phyloP scores from a whole-genome alignment of 2,888 invertebrate genomes.

The Oxyteleia sp. region DNA sequence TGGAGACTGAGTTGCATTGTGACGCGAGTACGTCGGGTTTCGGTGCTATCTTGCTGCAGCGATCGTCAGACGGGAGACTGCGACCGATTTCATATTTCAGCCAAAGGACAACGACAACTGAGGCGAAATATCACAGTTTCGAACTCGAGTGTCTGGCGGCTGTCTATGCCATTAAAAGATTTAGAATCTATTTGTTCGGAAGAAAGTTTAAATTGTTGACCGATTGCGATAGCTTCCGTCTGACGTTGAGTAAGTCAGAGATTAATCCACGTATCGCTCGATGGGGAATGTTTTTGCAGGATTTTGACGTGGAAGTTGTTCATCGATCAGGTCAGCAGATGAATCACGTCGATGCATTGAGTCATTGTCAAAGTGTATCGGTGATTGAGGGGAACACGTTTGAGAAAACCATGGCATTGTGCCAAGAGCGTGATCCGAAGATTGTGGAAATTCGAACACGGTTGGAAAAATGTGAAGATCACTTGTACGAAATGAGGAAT shows the following conservation, averaged over 20 bases:
- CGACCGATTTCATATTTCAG: constrained; percentile 80
- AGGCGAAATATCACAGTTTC: constrained; percentile 80
- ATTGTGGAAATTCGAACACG: constrained; percentile 62
- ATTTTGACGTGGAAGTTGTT: constrained; percentile 63
- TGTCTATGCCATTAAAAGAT: no score
- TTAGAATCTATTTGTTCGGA: constrained; percentile 77
- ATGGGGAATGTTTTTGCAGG: constrained; percentile 75
- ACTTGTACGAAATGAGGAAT: constrained; percentile 70
- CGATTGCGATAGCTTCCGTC: constrained; percentile 78
- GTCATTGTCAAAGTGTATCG: constrained; percentile 62
- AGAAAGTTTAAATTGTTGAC: constrained; percentile 78
- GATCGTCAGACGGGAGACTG: constrained; percentile 65
- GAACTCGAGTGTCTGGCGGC: no score
- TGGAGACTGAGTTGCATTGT: constrained; percentile 81
- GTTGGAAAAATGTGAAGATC: constrained; percentile 62
- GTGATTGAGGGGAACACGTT: no score
- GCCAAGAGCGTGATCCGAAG: no score
- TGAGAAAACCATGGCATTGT: no score
- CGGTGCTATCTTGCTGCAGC: constrained; percentile 81
- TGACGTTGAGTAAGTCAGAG: constrained; percentile 77
- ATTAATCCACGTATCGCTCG: constrained; percentile 78
- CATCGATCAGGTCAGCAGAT: constrained; percentile 69
- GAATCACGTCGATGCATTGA: constrained; percentile 69
- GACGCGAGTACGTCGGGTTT: no score
- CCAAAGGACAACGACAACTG: constrained; percentile 75